phyloP scores from a whole-genome alignment of 1,140 invertebrate genomes.

The Apis mellifera region Amel_HAv3.1 CM009945.2:1836001-1836500 shows the following conservation, averaged over 20 bases:
- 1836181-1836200: constrained; percentile 43
- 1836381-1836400: not conserved
- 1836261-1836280: too few relatives aligned
- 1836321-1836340: too few relatives aligned
- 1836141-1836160: constrained; percentile 33
- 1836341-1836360: not conserved
- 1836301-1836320: too few relatives aligned
- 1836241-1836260: too few relatives aligned
- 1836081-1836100: constrained; percentile 43
- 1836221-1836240: not conserved
- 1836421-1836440: too few relatives aligned
- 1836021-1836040: not conserved
- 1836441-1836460: not conserved
- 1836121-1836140: constrained; percentile 63
- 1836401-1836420: too few relatives aligned
- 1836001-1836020: not conserved
- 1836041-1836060: constrained; percentile 49
- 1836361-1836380: not conserved
- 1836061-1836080: constrained; percentile 59
- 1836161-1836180: constrained; percentile 30
- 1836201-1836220: constrained; percentile 13
- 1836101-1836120: constrained; percentile 65
- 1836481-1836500: not conserved
- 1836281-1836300: too few relatives aligned
- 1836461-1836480: not conserved